These are phyloP conservation scores for Drosophila arizonae DNA, from an alignment of 1,140 invertebrate species.

Conservation along the genomic window DNA sequence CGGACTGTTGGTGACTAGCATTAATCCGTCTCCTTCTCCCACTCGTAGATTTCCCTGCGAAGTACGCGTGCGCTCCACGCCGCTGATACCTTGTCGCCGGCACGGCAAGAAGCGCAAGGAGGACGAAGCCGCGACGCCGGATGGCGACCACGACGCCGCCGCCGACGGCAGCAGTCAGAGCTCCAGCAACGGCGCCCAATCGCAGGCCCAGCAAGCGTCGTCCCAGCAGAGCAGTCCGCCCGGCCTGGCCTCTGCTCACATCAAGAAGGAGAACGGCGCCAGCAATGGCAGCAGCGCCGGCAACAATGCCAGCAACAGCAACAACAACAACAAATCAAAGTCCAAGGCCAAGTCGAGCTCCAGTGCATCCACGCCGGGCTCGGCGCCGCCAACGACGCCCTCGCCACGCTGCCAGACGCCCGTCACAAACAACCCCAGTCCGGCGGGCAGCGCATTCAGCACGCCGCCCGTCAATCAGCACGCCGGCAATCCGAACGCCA, in stretches of 20 bases:
- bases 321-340: constrained; percentile 62
- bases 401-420: constrained; percentile 83
- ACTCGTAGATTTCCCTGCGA: constrained; percentile 90
- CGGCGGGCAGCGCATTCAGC: constrained; percentile 79
- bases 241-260: constrained; percentile 47
- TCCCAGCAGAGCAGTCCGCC: constrained; percentile 70
- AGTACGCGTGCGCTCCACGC: constrained; percentile 92
- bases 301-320: constrained; percentile 22
- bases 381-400: constrained; percentile 82
- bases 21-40: constrained; percentile 6
- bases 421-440: constrained; percentile 79
- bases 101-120: constrained; percentile 91
- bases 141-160: constrained; percentile 64
- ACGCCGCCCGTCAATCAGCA: constrained; percentile 74
- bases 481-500: constrained; percentile 52
- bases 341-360: constrained; percentile 71
- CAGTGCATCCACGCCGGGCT: constrained; percentile 78
- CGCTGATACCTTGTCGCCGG: constrained; percentile 90
- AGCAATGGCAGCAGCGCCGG: constrained; percentile 37
- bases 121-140: constrained; percentile 84
- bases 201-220: constrained; percentile 53
- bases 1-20: constrained; percentile 8
- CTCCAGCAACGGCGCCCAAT: constrained; percentile 82
- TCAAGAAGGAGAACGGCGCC: constrained; percentile 67
- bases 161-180: constrained; percentile 56